phyloP scores from a whole-genome alignment of 2,888 invertebrate genomes.

The Ecliptopera silaceata region DNA sequence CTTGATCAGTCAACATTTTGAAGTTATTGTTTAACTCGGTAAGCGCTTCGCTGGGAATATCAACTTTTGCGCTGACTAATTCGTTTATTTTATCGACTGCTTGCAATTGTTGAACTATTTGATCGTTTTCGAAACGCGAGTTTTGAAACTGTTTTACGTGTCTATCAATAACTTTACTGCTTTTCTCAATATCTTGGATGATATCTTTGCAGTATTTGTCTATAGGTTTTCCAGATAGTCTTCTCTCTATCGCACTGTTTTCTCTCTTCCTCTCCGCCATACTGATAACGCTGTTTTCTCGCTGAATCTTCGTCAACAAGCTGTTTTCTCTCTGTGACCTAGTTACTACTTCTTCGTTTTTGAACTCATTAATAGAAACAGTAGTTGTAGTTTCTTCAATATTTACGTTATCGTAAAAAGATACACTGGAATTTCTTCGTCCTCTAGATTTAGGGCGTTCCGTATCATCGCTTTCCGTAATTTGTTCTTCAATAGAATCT shows the following conservation, averaged over 20 bases:
- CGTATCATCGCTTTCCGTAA: conserved; percentile 45
- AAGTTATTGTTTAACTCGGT: conserved; percentile 72
- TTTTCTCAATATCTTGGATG: conserved; percentile 73
- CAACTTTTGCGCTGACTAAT: conserved; percentile 62
- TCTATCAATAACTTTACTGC: conserved; percentile 73
- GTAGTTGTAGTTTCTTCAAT: conserved; percentile 51
- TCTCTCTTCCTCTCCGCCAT: conserved; percentile 37
- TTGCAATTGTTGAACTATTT: conserved; percentile 74
- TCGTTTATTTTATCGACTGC: conserved; percentile 79
- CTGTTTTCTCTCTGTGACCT: conserved; percentile 45
- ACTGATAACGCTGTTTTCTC: conserved; percentile 33
- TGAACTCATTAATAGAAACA: conserved; percentile 47
- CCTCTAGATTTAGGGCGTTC: conserved; percentile 70
- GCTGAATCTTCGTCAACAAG: conserved; percentile 39
- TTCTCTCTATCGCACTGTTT: conserved; percentile 52
- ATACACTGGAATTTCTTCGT: conserved; percentile 62
- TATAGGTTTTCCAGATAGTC: conserved; percentile 57
- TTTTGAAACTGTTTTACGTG: conserved; percentile 76
- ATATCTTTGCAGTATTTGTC: conserved; percentile 76
- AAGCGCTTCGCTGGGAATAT: conserved; percentile 61
- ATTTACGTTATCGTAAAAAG: conserved; percentile 55
- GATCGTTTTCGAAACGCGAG: conserved; percentile 73
- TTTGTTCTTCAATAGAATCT: conserved; percentile 67
- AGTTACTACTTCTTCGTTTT: conserved; percentile 41
- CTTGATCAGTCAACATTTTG: conserved; percentile 65